These are phyloP conservation scores for Chelonus formosanus DNA, from an alignment of 2,888 invertebrate genomes.

Conservation along the genomic window DNA sequence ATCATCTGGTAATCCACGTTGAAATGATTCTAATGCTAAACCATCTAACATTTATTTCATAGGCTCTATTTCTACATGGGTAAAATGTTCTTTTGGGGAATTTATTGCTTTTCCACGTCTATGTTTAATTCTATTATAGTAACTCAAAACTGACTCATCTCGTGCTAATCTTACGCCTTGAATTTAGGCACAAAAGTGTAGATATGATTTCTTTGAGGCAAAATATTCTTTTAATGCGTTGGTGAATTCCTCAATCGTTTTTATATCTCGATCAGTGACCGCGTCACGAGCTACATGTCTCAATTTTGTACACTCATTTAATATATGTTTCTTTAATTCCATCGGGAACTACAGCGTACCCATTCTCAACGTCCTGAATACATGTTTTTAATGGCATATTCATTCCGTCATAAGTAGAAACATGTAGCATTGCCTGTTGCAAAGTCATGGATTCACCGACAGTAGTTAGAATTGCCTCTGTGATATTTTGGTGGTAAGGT, in stretches of 20 bases:
- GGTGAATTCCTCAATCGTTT: conserved; percentile 1
- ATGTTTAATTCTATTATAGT: conserved; percentile 17
- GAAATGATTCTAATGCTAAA: conserved; percentile 31
- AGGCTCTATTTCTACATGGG: neutral
- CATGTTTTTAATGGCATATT: conserved; percentile 26
- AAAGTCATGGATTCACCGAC: conserved; percentile 27
- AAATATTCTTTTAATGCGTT: conserved; percentile 14
- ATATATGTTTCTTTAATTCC: conserved; percentile 7
- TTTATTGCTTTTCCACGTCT: conserved; percentile 7
- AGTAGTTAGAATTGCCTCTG: conserved; percentile 24
- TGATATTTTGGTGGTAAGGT: conserved; percentile 21
- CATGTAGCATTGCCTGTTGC: conserved; percentile 27
- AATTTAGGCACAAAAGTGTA: conserved; percentile 31
- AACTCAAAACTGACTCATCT: conserved; percentile 26
- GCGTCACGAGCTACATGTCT: conserved; percentile 20
- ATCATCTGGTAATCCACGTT: conserved; percentile 31
- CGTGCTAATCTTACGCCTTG: conserved; percentile 27
- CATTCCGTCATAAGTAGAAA: conserved; percentile 25
- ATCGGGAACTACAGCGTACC: conserved; percentile 1
- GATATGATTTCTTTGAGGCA: conserved; percentile 10
- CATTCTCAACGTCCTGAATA: conserved; percentile 32
- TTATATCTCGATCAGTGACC: conserved; percentile 25
- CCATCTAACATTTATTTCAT: conserved; percentile 33
- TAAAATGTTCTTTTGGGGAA: conserved; percentile 3
- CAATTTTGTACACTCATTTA: conserved; percentile 13